phyloP scores from a whole-genome alignment of 2,888 invertebrate species.

The Drosophila silvestris region DNA sequence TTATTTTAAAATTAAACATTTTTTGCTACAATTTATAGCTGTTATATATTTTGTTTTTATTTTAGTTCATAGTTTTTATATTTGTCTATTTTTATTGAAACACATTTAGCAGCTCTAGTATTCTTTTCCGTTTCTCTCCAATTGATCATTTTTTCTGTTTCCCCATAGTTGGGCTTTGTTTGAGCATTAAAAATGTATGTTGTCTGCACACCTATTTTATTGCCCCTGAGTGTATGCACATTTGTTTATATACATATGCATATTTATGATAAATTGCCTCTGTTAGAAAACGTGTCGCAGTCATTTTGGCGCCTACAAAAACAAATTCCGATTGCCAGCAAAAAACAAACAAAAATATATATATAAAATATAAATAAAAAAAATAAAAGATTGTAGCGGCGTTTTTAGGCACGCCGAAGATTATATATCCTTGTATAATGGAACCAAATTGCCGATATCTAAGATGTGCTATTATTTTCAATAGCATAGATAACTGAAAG shows the following conservation, averaged over 20 bases:
- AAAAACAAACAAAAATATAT: conserved; percentile 8
- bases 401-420: not conserved
- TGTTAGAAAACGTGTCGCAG: conserved; percentile 70
- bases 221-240: not conserved
- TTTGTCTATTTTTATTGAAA: not conserved
- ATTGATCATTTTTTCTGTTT: not conserved
- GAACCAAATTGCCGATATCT: not conserved
- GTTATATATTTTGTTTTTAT: not conserved
- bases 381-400: not conserved
- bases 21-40: not conserved
- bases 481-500: not conserved
- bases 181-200: not conserved
- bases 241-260: conserved; percentile 40
- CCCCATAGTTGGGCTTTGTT: not conserved
- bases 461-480: not conserved
- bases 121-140: not conserved
- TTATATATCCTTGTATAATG: not conserved
- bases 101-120: not conserved
- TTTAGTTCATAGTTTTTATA: not conserved
- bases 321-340: conserved; percentile 31
- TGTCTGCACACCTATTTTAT: not conserved
- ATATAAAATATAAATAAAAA: conserved; percentile 13
- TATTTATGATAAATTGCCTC: conserved; percentile 78
- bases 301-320: conserved; percentile 71
- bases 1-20: not conserved